Evolutionary conservation across 2,797 vertebrate species (phyloP).

Genomic region (Lepilemur ruficaudatus): DNA sequence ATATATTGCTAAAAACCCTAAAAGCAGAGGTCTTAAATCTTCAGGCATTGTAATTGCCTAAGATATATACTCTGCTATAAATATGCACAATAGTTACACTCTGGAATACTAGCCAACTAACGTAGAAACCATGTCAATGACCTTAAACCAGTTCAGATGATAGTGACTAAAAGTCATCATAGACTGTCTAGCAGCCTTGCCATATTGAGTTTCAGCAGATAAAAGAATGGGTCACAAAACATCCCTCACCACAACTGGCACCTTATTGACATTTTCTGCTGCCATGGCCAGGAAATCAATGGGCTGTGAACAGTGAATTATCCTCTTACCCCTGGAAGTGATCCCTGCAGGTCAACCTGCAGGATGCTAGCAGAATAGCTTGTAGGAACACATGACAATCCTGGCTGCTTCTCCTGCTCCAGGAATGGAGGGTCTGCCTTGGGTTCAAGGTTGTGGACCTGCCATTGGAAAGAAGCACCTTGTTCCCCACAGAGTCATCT

Average conservation of each 20-base stretch:
- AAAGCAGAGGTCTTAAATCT: constrained; percentile 30
- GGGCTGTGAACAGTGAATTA: constrained; percentile 1
- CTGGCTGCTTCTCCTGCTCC: not conserved
- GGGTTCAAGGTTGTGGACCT: not conserved
- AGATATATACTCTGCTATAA: not conserved
- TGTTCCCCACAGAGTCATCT: not conserved
- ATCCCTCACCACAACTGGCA: not conserved
- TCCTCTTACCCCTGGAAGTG: not conserved
- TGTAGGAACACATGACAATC: not conserved
- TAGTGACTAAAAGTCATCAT: not conserved
- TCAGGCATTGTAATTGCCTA: not conserved
- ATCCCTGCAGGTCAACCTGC: not conserved
- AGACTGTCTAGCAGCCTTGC: not conserved
- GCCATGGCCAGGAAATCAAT: not conserved
- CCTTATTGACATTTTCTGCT: not conserved
- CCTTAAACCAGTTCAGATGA: not conserved
- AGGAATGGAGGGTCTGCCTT: not conserved
- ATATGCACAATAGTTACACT: not conserved
- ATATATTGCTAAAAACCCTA: not conserved
- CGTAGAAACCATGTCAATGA: not conserved
- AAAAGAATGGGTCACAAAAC: not conserved
- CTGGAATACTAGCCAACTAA: not conserved
- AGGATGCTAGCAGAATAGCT: not conserved
- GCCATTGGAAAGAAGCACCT: not conserved
- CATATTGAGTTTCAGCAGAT: not conserved